Evolutionary conservation across 2,797 vertebrate species (phyloP).

Genomic region (Gadopsis bispinosus): DNA sequence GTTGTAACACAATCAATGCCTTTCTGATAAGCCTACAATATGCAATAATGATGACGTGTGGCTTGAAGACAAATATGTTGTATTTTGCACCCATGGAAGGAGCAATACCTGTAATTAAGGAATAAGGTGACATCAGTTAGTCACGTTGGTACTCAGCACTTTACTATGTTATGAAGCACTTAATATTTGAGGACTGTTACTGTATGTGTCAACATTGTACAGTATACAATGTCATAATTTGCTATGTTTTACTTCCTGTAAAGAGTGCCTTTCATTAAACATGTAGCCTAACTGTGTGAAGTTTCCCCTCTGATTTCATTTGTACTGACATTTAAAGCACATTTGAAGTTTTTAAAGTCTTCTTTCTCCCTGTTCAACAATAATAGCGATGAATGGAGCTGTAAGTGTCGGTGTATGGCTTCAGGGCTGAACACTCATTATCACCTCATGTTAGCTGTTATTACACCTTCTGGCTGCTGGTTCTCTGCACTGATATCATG

Average conservation of each 20-base stretch:
- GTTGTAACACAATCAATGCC: constrained; percentile 58
- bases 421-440: constrained; percentile 57
- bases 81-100: constrained; percentile 40
- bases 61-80: constrained; percentile 13
- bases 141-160: constrained; percentile 75
- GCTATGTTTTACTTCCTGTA: constrained; percentile 80
- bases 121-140: constrained; percentile 62
- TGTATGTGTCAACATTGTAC: constrained; percentile 74
- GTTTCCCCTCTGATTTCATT: constrained; percentile 39
- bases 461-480: constrained; percentile 48
- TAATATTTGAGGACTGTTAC: constrained; percentile 70
- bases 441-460: constrained; percentile 52
- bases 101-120: constrained; percentile 62
- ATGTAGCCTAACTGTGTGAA: constrained; percentile 68
- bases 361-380: not conserved
- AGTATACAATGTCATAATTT: constrained; percentile 69
- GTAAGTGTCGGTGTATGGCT: constrained; percentile 41
- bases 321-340: not conserved
- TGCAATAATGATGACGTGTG: constrained; percentile 57
- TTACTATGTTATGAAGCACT: constrained; percentile 74
- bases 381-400: constrained; percentile 47
- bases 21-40: constrained; percentile 67
- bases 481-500: constrained; percentile 37
- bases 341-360: constrained; percentile 16
- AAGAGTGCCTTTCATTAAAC: constrained; percentile 89